Conservation (phyloP, 2,888 invertebrate genomes). For the Tenthredo livida region DNA sequence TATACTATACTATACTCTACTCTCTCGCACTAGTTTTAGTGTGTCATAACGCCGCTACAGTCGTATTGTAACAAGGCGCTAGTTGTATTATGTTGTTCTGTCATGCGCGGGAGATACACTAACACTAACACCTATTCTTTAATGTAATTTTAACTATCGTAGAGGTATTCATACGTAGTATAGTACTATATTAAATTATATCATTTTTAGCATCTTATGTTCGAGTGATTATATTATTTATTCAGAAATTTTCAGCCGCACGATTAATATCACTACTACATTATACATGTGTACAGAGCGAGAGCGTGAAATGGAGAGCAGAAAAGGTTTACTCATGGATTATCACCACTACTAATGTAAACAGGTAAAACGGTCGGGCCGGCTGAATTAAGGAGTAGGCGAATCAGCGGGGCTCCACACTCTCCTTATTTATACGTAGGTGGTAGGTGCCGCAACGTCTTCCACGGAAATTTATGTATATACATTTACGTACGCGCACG, state of each 20-base stretch:
- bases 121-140: not conserved
- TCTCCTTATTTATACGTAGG: constrained; percentile 33
- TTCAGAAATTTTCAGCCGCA: not conserved
- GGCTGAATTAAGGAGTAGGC: constrained; percentile 48
- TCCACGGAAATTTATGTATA: constrained; percentile 26
- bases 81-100: constrained; percentile 5
- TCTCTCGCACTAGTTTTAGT: not conserved
- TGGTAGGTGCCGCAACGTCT: constrained; percentile 47
- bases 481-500: not conserved
- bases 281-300: not conserved
- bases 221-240: not conserved
- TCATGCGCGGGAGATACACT: not conserved
- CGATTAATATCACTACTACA: too few species aligned
- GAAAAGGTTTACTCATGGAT: not conserved
- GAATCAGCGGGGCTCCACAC: constrained; percentile 46
- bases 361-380: constrained; percentile 11
- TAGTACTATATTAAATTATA: not conserved
- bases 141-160: not conserved
- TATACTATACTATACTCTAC: not conserved
- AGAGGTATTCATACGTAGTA: too few species aligned
- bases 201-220: constrained; percentile 3
- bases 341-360: not conserved
- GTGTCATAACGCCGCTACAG: not conserved
- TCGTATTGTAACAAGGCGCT: constrained; percentile 1
- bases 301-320: not conserved